phyloP scores from a whole-genome alignment of 1,140 invertebrate species.

The Drosophila tristis region DNA sequence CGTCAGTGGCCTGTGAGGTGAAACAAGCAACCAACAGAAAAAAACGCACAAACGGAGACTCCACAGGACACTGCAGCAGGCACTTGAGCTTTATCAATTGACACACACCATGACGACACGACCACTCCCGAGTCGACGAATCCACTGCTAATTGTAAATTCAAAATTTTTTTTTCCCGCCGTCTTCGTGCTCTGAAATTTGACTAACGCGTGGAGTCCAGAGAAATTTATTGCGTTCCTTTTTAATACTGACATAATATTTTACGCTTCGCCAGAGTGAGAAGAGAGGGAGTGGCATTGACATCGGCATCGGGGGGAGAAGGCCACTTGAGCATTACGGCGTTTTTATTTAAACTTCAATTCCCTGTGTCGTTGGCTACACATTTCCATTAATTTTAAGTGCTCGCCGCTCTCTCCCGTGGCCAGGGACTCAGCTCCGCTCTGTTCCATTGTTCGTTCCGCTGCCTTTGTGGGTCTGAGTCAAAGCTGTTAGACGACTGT shows the following conservation, averaged over 20 bases:
- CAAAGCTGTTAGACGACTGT: constrained; percentile 1
- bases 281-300: constrained; percentile 1
- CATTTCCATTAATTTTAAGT: constrained; percentile 83
- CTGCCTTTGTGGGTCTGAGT: constrained; percentile 30
- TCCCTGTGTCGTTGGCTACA: constrained; percentile 54
- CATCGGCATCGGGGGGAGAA: neutral
- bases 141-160: constrained; percentile 78
- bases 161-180: constrained; percentile 52
- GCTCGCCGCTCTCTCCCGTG: constrained; percentile 19
- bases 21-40: constrained; percentile 29
- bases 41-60: constrained; percentile 39
- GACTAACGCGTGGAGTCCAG: constrained; percentile 62
- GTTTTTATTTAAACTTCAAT: constrained; percentile 77
- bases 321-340: constrained; percentile 46
- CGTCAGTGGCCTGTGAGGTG: constrained; percentile 70
- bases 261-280: constrained; percentile 74
- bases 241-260: constrained; percentile 83
- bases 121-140: constrained; percentile 39
- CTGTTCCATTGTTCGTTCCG: constrained; percentile 47
- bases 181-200: constrained; percentile 66
- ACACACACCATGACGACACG: constrained; percentile 74
- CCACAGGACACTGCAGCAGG: constrained; percentile 68
- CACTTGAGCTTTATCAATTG: constrained; percentile 73
- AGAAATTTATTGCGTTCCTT: constrained; percentile 73
- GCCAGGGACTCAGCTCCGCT: constrained; percentile 19